Evolutionary conservation across 2,888 invertebrate genomes (phyloP), one percentile per base, ranked within the genome.

Genomic region (Microctonus aethiopoides): DNA sequence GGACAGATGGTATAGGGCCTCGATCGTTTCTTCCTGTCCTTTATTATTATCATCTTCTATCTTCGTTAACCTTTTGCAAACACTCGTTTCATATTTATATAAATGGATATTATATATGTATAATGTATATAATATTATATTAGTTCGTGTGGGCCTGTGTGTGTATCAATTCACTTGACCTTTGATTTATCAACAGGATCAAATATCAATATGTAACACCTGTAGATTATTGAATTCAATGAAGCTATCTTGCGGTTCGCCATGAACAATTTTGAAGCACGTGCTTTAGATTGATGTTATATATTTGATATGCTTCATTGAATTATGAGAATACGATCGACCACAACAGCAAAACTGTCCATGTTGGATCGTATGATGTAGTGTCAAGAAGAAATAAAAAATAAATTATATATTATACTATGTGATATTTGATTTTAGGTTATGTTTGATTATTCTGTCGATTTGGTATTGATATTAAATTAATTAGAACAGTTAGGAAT

Each of bases 1-100:
- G 81, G 80, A 81, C 81, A 80, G 81, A 81, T 70, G 64, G 72
- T 70, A n/a, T n/a, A 68, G 71, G 73, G 60, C 60, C 63, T 66
- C 62, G n/a, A n/a, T n/a, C n/a, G 34, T 29, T 56, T 22, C 26
- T 59, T 32, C 13, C 46, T 39, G 13, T 59, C 24, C 51, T 57
- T 59, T 56, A 13, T 5, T 29, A n/a, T 29, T n/a, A n/a, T n/a
- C n/a, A 4, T 24, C 13, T 20, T 60, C 16, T 67, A n/a, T 26
- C 59, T 57, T 46, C 22, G 46, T 59, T 29, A 32, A 24, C 22
- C 20, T 46, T 46, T 20, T 36, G 29, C n/a, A 22, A n/a, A 10
- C n/a, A 32, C 3, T 29, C 26, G 13, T 56, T n/a, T 24, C 24
- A n/a, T n/a, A n/a, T n/a, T n/a, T n/a, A n/a, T n/a, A n/a, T n/a